These are phyloP conservation scores for Idaea biselata DNA, from an alignment of 2,888 invertebrate species.

Conservation along the genomic window DNA sequence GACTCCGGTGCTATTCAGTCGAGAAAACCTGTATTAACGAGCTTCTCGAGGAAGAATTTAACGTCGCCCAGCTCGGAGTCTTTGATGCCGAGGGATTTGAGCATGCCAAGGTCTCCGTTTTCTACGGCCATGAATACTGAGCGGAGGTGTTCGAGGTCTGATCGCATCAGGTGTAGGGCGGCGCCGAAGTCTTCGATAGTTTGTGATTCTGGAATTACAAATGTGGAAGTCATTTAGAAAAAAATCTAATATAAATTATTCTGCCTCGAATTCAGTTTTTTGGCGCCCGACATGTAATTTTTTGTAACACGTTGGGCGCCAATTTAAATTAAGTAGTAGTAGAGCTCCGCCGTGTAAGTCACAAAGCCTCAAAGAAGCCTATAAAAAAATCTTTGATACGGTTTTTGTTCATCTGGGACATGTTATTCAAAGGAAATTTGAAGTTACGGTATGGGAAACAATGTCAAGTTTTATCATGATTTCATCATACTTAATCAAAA, in stretches of 20 bases:
- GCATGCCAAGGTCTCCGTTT: constrained; percentile 95
- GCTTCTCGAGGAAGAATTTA: constrained; percentile 96
- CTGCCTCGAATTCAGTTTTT: background rate
- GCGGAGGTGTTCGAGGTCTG: constrained; percentile 94
- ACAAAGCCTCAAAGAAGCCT: no score
- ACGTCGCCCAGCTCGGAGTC: constrained; percentile 97
- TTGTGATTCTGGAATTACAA: constrained; percentile 87
- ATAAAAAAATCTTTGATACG: no score
- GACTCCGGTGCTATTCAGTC: constrained; percentile 91
- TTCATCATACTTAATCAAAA: no score
- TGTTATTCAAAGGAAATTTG: no score
- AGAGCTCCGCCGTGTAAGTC: no score
- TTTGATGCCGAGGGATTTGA: constrained; percentile 96
- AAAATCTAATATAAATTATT: background rate
- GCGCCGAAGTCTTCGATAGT: constrained; percentile 97
- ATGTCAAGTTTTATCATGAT: no score
- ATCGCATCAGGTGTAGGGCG: constrained; percentile 91
- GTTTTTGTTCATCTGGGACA: no score
- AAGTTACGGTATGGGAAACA: no score
- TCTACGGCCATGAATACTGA: constrained; percentile 98
- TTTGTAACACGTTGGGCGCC: constrained; percentile 24
- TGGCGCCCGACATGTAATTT: background rate
- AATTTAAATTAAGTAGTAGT: constrained; percentile 18
- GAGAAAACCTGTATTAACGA: constrained; percentile 97
- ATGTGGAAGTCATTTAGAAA: background rate